Base-by-base conservation (phyloP, 2,113 vertebrate genomes). In the Salvelinus fontinalis region DNA sequence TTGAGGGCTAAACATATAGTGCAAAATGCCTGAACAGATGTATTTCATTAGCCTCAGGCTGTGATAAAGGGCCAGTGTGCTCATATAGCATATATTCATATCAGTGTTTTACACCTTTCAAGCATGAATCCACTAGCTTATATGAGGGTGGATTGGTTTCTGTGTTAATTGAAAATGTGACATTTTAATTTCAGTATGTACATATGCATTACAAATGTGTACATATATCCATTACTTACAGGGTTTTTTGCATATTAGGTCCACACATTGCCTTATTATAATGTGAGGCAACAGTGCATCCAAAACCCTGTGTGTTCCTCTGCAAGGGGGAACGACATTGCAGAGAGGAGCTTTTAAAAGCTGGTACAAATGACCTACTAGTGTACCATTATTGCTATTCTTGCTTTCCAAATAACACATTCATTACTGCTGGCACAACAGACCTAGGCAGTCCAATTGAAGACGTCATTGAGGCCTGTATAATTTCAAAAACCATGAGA, bases 401-500 rank as follows among this genome's bases (percentile, higher is more conserved):
- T 60, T 14, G 68, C 34, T 66, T 71, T 60, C 34, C 67, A 66
- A 73, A 85, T 79, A 57, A 75, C 73, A 66, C 75, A 73, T 79
- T 79, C 27, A 68, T 82, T 70, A 72, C 20, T 18, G 16, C 31
- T 79, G 77, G 67, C 65, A 67, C 65, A 49, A 62, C 59, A 67
- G 2, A 27, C 13, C 27, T 29, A 26, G 12, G 64, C 64, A 65
- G 22, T 67, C 27, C 14, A 67, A 24, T 16, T 67, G 12, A 29
- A 18, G 44, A 78, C 24, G 59, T 51, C 77, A 73, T 77, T 48
- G 44, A 77, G 71, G 65, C 31, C 66, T 54, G 69, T 74, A 39
- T 78, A 26, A 78, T 81, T 83, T 75, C 74, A 86, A 74, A 74
- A 83, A 79, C 77, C 57, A 54, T 39, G 22, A 71, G 74, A 73